Percentiles rank a stretch among this genome's conserved stretches.
Evolutionary conservation across 1,140 invertebrate genomes (phyloP).

Genomic region (Lepidurus arcticus): DNA sequence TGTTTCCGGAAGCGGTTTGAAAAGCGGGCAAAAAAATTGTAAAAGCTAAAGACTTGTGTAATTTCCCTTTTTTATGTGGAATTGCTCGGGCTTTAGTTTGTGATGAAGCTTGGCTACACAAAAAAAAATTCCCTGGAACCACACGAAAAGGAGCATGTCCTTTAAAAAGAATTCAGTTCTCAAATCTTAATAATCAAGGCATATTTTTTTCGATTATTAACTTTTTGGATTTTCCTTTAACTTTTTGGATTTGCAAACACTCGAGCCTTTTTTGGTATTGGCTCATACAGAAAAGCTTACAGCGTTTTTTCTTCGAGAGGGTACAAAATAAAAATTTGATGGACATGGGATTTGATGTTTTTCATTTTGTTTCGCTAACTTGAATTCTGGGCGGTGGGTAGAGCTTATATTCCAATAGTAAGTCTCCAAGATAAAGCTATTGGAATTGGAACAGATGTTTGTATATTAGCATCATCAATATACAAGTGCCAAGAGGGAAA

Average conservation of each 20-base stretch:
- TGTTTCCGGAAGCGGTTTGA: background rate
- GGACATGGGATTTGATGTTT: background rate
- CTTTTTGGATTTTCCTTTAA: background rate
- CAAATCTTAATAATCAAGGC: background rate
- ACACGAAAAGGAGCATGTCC: conserved; percentile 7
- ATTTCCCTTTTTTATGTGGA: conserved; percentile 11
- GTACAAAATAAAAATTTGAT: conserved; percentile 8
- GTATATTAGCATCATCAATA: conserved; percentile 6
- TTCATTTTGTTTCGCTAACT: background rate
- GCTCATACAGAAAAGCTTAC: background rate
- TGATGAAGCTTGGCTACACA: conserved; percentile 14
- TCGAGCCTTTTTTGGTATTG: background rate
- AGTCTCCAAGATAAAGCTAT: background rate
- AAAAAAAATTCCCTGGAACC: background rate
- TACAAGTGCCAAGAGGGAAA: conserved; percentile 15
- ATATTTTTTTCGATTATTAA: background rate
- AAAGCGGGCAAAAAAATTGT: conserved; percentile 11
- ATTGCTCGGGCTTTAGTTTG: conserved; percentile 18
- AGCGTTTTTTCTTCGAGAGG: background rate
- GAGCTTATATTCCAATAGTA: no score
- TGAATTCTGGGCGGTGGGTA: background rate
- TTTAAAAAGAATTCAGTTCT: conserved; percentile 1
- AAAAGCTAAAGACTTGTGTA: conserved; percentile 19
- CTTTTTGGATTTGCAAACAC: background rate
- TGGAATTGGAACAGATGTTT: conserved; percentile 15